These are phyloP conservation scores for Ochropacha duplaris DNA, from an alignment of 2,888 invertebrate species.

Conservation along the genomic window DNA sequence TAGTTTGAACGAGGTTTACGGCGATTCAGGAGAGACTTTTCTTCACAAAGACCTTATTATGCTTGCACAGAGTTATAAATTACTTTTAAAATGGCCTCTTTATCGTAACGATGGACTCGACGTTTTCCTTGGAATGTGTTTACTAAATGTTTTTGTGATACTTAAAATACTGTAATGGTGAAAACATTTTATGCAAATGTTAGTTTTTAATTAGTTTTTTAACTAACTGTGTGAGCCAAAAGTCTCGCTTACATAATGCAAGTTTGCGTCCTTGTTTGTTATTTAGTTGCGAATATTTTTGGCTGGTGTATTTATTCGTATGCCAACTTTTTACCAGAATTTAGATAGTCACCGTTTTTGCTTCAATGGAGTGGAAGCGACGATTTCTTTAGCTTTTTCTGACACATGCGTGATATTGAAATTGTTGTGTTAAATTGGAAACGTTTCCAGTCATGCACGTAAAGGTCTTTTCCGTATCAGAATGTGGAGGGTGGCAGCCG, in stretches of 20 bases:
- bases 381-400: slow-evolving; percentile 28
- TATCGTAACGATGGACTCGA: slow-evolving; percentile 1
- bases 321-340: slow-evolving; percentile 13
- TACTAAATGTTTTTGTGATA: not conserved
- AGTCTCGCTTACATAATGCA: not conserved
- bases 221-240: not conserved
- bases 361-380: slow-evolving; percentile 30
- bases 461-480: slow-evolving; percentile 16
- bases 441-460: slow-evolving; percentile 27
- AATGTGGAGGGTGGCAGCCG: slow-evolving; percentile 12
- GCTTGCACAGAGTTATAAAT: slow-evolving; percentile 19
- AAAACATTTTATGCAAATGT: not conserved
- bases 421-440: slow-evolving; percentile 33
- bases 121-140: not conserved
- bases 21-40: slow-evolving; percentile 18
- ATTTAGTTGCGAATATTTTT: not conserved
- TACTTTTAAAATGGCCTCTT: slow-evolving; percentile 20
- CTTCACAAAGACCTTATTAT: slow-evolving; percentile 18
- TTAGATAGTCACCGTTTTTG: slow-evolving; percentile 17
- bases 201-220: not conserved
- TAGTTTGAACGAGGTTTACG: slow-evolving; percentile 26
- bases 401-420: slow-evolving; percentile 26
- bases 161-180: not conserved
- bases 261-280: not conserved
- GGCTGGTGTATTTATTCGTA: slow-evolving; percentile 19